phyloP scores from a whole-genome alignment of 2,113 vertebrate genomes.

The Pardalotus punctatus region DNA sequence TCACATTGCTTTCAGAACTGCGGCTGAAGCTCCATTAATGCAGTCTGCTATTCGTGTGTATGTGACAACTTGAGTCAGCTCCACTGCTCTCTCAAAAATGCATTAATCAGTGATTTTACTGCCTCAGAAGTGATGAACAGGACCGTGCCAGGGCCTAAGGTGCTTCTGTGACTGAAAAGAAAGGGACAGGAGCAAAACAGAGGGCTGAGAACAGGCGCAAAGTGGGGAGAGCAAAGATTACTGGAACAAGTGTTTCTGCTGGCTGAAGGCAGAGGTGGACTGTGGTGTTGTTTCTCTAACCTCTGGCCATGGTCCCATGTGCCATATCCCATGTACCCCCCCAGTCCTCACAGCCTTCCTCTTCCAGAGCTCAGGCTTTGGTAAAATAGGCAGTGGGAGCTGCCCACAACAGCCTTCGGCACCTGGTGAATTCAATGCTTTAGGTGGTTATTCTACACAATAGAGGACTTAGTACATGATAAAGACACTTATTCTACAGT shows the following conservation, averaged over 20 bases:
- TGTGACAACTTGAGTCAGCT: not conserved
- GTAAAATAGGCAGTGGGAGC: not conserved
- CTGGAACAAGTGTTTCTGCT: not conserved
- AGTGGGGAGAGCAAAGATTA: not conserved
- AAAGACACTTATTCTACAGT: not conserved
- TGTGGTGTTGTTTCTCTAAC: rapidly evolving
- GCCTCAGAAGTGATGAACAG: not conserved
- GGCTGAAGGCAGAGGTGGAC: not conserved
- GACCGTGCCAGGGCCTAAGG: not conserved
- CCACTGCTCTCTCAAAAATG: not conserved
- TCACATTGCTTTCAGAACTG: slow-evolving; percentile 10
- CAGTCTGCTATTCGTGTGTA: not conserved
- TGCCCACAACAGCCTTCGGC: rapidly evolving
- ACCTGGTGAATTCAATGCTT: not conserved
- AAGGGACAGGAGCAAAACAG: not conserved
- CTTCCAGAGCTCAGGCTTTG: not conserved
- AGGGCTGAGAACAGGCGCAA: not conserved
- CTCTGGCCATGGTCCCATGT: not conserved
- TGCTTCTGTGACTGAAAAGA: not conserved
- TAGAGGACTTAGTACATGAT: not conserved
- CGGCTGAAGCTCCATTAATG: not conserved
- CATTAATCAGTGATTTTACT: not conserved
- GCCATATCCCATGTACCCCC: too few relatives aligned
- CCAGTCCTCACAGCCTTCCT: not conserved
- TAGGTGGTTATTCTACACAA: not conserved